A percentile compares a stretch with the other conserved stretches of the same genome.
These are phyloP conservation scores for Calliopsis andreniformis DNA, from an alignment of 1,140 invertebrate genomes.

Conservation along the genomic window DNA sequence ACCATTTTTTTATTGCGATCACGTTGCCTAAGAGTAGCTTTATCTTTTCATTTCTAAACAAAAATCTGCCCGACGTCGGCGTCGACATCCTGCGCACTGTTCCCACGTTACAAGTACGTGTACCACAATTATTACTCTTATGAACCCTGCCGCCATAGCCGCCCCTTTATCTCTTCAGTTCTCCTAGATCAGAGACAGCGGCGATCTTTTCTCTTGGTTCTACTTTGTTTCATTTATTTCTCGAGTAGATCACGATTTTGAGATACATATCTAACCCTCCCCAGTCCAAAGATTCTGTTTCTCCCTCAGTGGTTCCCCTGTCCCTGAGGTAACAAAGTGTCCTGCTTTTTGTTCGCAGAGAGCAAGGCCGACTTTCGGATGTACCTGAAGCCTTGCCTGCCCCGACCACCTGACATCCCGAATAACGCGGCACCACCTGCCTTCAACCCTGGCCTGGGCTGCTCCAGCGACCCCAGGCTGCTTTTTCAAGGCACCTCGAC, in stretches of 20 bases:
- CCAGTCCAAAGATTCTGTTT: not conserved
- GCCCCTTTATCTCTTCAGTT: no score
- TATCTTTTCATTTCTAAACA: not conserved
- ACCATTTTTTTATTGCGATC: no score
- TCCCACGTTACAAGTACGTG: conserved; percentile 53
- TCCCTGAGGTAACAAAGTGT: conserved; percentile 27
- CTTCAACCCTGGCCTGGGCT: not conserved
- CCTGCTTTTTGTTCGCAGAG: conserved; percentile 45
- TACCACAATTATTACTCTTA: conserved; percentile 38
- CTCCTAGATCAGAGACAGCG: no score
- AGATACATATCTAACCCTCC: no score
- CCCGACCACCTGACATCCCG: not conserved
- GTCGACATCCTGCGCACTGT: conserved; percentile 42
- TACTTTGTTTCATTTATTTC: no score
- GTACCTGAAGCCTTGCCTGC: conserved; percentile 16
- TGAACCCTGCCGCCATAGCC: not conserved
- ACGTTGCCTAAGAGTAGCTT: no score
- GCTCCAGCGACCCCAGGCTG: not conserved
- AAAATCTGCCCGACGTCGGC: conserved; percentile 11
- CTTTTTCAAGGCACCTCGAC: not conserved
- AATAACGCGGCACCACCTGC: not conserved
- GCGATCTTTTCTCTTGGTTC: no score
- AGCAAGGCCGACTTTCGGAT: not conserved
- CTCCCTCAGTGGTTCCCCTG: not conserved
- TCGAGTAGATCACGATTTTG: no score